A percentile compares a stretch with the other conserved stretches of the same genome.
Conservation (phyloP, 2,888 invertebrate species). For the Euproctis similis region DNA sequence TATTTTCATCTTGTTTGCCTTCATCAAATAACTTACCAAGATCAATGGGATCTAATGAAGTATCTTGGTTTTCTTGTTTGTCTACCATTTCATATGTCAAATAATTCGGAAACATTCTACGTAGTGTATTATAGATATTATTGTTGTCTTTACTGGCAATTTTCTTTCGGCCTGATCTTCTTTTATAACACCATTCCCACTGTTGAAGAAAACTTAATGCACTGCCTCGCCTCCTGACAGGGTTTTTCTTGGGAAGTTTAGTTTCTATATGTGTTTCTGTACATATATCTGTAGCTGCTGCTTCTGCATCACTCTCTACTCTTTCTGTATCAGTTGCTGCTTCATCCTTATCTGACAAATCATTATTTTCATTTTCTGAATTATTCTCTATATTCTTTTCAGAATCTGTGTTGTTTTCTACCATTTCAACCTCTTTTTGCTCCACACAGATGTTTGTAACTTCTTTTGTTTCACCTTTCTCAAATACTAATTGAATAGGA, state of each 20-base stretch:
- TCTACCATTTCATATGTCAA: slow-evolving; percentile 64
- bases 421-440: slow-evolving; percentile 34
- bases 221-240: slow-evolving; percentile 81
- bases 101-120: slow-evolving; percentile 78
- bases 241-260: slow-evolving; percentile 65
- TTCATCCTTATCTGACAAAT: slow-evolving; percentile 61
- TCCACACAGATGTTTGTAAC: slow-evolving; percentile 55
- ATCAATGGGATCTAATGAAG: slow-evolving; percentile 79
- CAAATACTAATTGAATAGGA: slow-evolving; percentile 49
- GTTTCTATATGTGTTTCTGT: slow-evolving; percentile 37
- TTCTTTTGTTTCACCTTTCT: slow-evolving; percentile 39
- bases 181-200: slow-evolving; percentile 85
- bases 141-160: slow-evolving; percentile 51
- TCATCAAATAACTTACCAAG: slow-evolving; percentile 77
- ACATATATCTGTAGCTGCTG: slow-evolving; percentile 30
- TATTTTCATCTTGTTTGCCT: slow-evolving; percentile 39
- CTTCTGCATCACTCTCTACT: slow-evolving; percentile 52
- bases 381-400: slow-evolving; percentile 46
- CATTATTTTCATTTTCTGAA: slow-evolving; percentile 57
- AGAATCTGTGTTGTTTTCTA: slow-evolving; percentile 33
- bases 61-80: slow-evolving; percentile 57
- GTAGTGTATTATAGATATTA: slow-evolving; percentile 80
- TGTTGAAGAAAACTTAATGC: slow-evolving; percentile 82
- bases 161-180: slow-evolving; percentile 69
- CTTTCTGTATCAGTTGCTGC: slow-evolving; percentile 51